A percentile compares a stretch with the other conserved stretches of the same genome.
Evolutionary conservation across 2,888 invertebrate species (phyloP).

Genomic region (Pandemis corylana): DNA sequence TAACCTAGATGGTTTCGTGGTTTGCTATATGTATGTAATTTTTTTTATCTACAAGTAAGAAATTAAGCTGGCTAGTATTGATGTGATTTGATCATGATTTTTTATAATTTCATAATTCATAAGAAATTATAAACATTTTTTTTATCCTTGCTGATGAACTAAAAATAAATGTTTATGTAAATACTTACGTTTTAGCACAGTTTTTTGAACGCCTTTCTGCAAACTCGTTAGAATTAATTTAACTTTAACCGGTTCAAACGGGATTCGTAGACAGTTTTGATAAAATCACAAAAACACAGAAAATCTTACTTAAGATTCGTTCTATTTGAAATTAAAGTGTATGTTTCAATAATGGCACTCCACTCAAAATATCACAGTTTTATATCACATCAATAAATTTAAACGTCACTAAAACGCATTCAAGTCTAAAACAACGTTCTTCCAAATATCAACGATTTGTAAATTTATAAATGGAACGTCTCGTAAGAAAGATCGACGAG

Average conservation of each 20-base stretch:
- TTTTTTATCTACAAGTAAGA: no score
- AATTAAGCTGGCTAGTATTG: no score
- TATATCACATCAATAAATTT: neutral
- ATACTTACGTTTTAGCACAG: slow-evolving; percentile 2
- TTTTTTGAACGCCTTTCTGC: neutral
- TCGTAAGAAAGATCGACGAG: slow-evolving; percentile 26
- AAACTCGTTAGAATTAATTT: slow-evolving; percentile 3
- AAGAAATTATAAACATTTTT: neutral
- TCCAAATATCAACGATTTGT: neutral
- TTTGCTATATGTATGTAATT: no score
- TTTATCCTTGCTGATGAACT: neutral
- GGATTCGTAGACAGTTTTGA: neutral
- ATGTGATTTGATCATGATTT: no score
- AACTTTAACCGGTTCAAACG: neutral
- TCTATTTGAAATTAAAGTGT: neutral
- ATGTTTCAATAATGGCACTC: neutral
- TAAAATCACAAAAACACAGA: neutral
- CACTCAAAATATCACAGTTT: slow-evolving; percentile 16
- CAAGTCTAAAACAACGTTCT: neutral
- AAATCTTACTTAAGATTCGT: neutral
- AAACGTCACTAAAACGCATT: neutral
- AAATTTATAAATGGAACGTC: slow-evolving; percentile 16
- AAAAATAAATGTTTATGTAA: neutral
- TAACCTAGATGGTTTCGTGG: neutral
- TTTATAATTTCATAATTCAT: neutral